Percentiles rank a stretch among this genome's conserved stretches.
Conservation (phyloP, 2,113 vertebrate species). For the Salvelinus sp. region DNA sequence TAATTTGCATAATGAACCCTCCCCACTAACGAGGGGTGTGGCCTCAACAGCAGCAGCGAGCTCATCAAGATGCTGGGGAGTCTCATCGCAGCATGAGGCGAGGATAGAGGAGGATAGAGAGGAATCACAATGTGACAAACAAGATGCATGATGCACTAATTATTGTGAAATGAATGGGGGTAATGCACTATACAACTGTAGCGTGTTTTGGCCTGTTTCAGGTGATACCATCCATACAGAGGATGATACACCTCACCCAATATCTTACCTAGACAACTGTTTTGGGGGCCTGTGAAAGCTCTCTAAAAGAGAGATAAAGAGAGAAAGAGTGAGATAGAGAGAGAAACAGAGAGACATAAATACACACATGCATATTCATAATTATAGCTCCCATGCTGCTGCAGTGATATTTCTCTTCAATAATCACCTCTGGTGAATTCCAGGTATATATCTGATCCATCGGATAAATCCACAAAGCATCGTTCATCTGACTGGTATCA, state of each 20-base stretch:
- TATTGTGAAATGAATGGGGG: background rate
- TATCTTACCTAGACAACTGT: too few species aligned
- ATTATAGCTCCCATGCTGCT: too few species aligned
- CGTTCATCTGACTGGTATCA: slow-evolving; percentile 32
- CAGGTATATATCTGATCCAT: slow-evolving; percentile 27
- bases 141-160: background rate
- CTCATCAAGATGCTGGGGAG: slow-evolving; percentile 59
- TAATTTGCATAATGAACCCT: slow-evolving; percentile 92
- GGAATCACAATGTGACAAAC: slow-evolving; percentile 63
- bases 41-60: slow-evolving; percentile 54
- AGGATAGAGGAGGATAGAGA: slow-evolving; percentile 14
- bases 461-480: slow-evolving; percentile 36
- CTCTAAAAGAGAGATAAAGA: too few species aligned
- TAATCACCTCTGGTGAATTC: slow-evolving; percentile 11
- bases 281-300: too few species aligned
- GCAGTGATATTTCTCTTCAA: background rate
- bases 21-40: slow-evolving; percentile 73
- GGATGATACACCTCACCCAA: too few species aligned
- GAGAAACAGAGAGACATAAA: too few species aligned
- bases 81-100: slow-evolving; percentile 42
- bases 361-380: too few species aligned
- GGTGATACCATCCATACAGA: background rate
- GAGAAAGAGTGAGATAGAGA: too few species aligned
- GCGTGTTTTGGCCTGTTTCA: background rate
- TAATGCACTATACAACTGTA: background rate